Evolutionary conservation across 2,888 invertebrate genomes (phyloP), one percentile per base, ranked within the genome.

Genomic region (Rhingia rostrata): DNA sequence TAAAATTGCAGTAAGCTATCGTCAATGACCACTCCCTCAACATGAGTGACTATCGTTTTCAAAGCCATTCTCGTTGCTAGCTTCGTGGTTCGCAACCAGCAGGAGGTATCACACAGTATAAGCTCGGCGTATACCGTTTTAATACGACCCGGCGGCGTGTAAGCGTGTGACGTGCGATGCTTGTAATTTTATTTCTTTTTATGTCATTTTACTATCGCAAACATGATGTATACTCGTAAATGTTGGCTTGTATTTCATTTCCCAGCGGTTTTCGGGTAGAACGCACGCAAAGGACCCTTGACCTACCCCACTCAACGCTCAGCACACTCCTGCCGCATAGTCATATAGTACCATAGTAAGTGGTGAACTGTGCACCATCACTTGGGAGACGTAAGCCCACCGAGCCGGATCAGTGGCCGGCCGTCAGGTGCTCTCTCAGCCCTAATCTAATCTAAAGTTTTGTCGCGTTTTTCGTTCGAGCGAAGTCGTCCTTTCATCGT

Each of bases 391-490:
- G 43, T 3, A 45, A 6, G 32, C 43, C 14, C 49, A 41, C 35
- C 39, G 53, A 39, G 33, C 43, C 10, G 35, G 69, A 69, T 64
- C 58, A 35, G 10, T 41, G 69, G 51, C 64, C 32, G 64, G 53
- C 63, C 58, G 74, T 53, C 79, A 74, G 79, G 64, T 74, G 64
- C 79, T 74, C 67, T 69, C 66, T 69, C 45, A 72, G 69, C 67
- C 80, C 61, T 85, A 75, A 75, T 81, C 80, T 75, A 84, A 84
- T 84, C 80, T 66, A 66, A 74, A 75, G 84, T 85, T 80, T 80
- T 85, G 84, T 80, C 80, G 84, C 79, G 79, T 70, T 69, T 54
- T 47, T 63, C 69, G 54, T 69, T 56, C 35, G 49, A 69, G 63
- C 32, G 22, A 53, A 54, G 43, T 51, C 45, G 45, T 47, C 73